A percentile compares a stretch with the other conserved stretches of the same genome.
These are phyloP conservation scores for Rhynchophorus ferrugineus DNA, from an alignment of 1,140 invertebrate genomes.

Conservation along the genomic window DNA sequence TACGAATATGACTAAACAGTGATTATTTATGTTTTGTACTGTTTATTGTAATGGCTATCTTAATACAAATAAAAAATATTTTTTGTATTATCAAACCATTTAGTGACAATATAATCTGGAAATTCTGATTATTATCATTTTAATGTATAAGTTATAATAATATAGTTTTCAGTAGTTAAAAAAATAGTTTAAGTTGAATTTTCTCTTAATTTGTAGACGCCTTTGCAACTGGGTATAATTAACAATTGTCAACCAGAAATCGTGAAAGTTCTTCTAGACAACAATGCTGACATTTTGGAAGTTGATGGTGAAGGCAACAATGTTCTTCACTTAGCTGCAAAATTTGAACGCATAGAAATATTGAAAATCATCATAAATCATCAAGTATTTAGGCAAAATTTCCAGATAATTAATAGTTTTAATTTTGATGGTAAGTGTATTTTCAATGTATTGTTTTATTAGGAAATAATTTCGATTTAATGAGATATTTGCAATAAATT, in stretches of 20 bases:
- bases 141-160: too few species aligned
- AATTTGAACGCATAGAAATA: constrained; percentile 15
- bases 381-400: constrained; percentile 1
- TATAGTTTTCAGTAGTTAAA: too few species aligned
- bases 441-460: not conserved
- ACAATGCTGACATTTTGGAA: constrained; percentile 23
- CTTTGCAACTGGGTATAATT: constrained; percentile 31
- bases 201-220: constrained; percentile 33
- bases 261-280: constrained; percentile 23
- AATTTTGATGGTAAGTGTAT: constrained; percentile 25
- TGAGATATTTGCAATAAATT: too few species aligned
- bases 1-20: too few species aligned
- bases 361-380: constrained; percentile 19
- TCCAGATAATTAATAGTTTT: constrained; percentile 9
- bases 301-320: constrained; percentile 33
- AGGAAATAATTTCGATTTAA: too few species aligned
- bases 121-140: too few species aligned
- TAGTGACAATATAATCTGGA: too few species aligned
- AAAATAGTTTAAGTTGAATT: too few species aligned
- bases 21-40: too few species aligned
- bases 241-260: constrained; percentile 20
- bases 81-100: too few species aligned
- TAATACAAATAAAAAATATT: too few species aligned
- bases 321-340: constrained; percentile 28
- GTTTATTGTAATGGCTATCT: too few species aligned